These are phyloP conservation scores for Dinothrombium tinctorium DNA, from an alignment of 1,140 invertebrate genomes.

Conservation along the genomic window DNA sequence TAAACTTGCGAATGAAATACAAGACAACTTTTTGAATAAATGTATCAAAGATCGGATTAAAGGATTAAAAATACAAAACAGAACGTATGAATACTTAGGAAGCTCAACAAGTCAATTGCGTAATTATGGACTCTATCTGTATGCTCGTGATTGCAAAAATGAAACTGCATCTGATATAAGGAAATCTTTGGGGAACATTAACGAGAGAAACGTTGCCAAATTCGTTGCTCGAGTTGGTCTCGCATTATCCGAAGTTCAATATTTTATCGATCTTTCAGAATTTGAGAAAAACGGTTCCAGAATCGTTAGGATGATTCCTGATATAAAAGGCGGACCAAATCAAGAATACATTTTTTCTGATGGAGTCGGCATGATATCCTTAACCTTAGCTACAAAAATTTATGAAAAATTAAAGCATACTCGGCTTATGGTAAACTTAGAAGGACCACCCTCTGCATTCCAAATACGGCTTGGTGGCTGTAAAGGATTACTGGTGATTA, in stretches of 20 bases:
- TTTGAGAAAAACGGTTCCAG: no score
- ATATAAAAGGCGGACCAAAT: constrained; percentile 7
- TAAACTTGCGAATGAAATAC: no score
- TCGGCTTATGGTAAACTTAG: no score
- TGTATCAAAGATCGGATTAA: no score
- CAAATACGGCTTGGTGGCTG: constrained; percentile 16
- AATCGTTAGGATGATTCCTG: constrained; percentile 6
- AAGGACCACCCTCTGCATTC: constrained; percentile 12
- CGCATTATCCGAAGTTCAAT: constrained; percentile 33
- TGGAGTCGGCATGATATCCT: constrained; percentile 17
- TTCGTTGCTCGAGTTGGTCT: constrained; percentile 20
- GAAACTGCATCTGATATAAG: constrained; percentile 10
- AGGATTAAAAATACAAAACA: no score
- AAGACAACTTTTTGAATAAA: no score
- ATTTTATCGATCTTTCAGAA: constrained; percentile 42
- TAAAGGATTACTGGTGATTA: constrained; percentile 15
- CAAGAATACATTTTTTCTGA: constrained; percentile 16
- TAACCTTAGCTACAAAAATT: constrained; percentile 9
- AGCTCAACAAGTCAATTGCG: constrained; percentile 18
- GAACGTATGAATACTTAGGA: constrained; percentile 18
- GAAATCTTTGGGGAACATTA: constrained; percentile 15
- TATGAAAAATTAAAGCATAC: constrained; percentile 6
- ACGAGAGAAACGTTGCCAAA: constrained; percentile 17
- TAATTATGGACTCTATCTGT: constrained; percentile 18
- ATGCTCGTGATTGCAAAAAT: constrained; percentile 12